Base-by-base conservation (phyloP, 2,797 vertebrate genomes). In the Botia kubotai region DNA sequence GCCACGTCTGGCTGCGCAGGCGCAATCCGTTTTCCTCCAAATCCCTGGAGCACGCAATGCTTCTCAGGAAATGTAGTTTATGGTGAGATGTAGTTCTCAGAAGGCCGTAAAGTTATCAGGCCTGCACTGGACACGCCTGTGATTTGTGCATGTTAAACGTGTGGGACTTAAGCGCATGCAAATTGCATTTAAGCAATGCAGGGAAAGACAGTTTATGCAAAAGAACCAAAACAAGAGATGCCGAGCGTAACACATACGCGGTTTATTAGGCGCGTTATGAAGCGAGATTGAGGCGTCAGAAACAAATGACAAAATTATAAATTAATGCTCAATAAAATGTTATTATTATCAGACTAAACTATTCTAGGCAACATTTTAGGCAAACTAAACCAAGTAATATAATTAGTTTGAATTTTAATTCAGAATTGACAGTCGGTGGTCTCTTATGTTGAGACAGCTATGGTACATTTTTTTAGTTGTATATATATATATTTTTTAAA, bases 1-100 rank as follows among this genome's bases (percentile, higher is more conserved):
- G 94, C 94, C 94, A 95, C 94, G 94, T 95, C 93, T 93, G 90
- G 92, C 70, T 89, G 89, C 94, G 93, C 94, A 93, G 4, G 93
- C 94, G 94, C 93, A 92, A 4, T 90, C 43, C 52, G 16, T 70
- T 79, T 88, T 81, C 87, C 86, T 87, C 65, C 39, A 87, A 83
- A 77, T 79, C 83, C 77, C 11, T n/a, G 43, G 58, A 52, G 50
- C 2, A 26, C 88, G 90, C 89, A 69, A 71, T 2, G 91, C 50
- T 81, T 60, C 19, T 0, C 87, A 83, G 93, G 94, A 92, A 89
- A 87, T 86, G 92, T 82, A 92, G 93, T 94, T 82, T 50, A 11
- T 77, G 36, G 4, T 0, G 2, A 52, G 33, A 6, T 72, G 46
- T 58, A 29, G 71, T 65, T 80, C 14, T 33, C 0, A n/a, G 14